Evolutionary conservation across 2,888 invertebrate species (phyloP).

Genomic region (Cheiracanthium punctorium): DNA sequence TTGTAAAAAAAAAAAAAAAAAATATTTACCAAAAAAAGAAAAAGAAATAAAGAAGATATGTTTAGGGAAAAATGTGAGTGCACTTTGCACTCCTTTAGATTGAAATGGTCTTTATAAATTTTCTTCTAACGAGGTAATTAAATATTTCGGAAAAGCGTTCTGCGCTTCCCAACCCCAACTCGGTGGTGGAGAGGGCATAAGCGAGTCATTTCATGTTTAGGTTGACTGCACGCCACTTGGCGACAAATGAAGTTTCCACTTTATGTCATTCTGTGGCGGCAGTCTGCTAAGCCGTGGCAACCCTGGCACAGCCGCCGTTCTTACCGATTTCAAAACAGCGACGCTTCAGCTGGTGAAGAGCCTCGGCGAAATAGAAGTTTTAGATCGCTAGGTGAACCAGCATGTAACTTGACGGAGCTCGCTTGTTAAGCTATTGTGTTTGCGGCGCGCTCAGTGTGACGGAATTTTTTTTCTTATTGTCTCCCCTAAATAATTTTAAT

Average conservation of each 20-base stretch:
- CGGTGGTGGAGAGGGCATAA: no score
- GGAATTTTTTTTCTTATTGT: neutral
- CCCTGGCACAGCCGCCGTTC: constrained; percentile 45
- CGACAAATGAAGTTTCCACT: constrained; percentile 58
- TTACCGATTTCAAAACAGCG: constrained; percentile 64
- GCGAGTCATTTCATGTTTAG: no score
- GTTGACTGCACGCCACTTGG: constrained; percentile 38
- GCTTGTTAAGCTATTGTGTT: neutral
- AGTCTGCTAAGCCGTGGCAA: constrained; percentile 51
- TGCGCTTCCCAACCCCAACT: no score
- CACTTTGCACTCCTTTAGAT: no score
- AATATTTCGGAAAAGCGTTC: no score
- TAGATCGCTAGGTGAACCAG: neutral
- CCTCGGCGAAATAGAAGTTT: constrained; percentile 51
- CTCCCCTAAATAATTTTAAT: no score
- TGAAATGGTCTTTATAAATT: no score
- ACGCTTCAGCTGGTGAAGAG: constrained; percentile 49
- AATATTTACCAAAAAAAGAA: no score
- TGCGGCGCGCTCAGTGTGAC: neutral
- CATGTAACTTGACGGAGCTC: neutral
- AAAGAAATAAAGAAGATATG: no score
- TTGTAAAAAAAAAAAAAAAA: no score
- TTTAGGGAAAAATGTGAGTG: no score
- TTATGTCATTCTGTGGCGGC: constrained; percentile 55
- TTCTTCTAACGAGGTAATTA: no score